Evolutionary conservation across 1,140 invertebrate genomes (phyloP), one percentile per base, ranked within the genome.

Genomic region (Tachypleus tridentatus): DNA sequence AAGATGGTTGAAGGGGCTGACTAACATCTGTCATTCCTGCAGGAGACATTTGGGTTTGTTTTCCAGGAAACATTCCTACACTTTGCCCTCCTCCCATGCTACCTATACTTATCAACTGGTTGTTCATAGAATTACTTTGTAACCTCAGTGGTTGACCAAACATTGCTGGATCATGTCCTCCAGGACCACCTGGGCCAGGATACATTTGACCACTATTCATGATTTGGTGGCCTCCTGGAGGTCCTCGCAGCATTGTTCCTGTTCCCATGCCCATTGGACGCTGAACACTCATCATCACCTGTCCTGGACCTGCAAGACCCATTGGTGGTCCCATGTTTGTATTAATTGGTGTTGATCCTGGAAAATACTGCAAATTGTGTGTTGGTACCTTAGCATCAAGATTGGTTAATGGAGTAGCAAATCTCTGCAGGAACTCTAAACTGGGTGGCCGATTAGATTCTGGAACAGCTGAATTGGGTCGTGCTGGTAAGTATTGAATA

Each of bases 401-500:
- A 62, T 73, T 75, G 57, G 69, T 71, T 63, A 76, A 70, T 58
- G 75, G 75, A 57, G 75, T 68, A 62, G 89, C 85, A 72, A 89
- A 93, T 61, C 91, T 82, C 72, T 92, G 91, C 65, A 97, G 81
- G 77, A 96, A 96, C 67, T 97, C 93, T 60, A 97, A 79, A 74
- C 90, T 93, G 5, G 92, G 91, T 3, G 89, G 89, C n/a, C 86
- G 86, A 61, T 88, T 81, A 6, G 84, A 81, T 65, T 58, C 70
- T 70, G 64, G 64, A 61, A 70, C 67, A 58, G 61, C 53, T 51
- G 57, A 60, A 64, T 58, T 66, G 72, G 80, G 69, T 81, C 91
- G 82, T 53, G 92, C 91, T 49, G 94, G 94, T 74, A 97, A 84
- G 81, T 98, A 98, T 79, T 97, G 94, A 73, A 98, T 97, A 9